Evolutionary conservation across 1,140 invertebrate genomes (phyloP), one percentile per base, ranked within the genome.

Genomic region (Magallana angulata): DNA sequence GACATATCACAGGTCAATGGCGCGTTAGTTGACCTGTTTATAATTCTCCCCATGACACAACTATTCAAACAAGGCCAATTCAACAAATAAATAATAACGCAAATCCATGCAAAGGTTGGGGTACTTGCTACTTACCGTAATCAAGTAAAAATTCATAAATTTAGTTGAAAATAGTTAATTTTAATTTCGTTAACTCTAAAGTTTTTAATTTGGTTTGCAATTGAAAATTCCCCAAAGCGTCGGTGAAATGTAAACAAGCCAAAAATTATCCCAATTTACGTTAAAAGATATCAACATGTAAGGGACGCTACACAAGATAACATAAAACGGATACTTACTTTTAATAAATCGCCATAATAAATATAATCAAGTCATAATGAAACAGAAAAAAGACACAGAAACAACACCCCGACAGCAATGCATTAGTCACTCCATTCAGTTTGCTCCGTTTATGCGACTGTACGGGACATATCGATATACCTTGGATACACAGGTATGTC

Each of bases 401-500:
- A 30, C 64, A 71, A 76, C 68, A 76, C 68, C 68, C 68, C 8
- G 36, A 76, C 68, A 76, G 68, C 68, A 76, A 36, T 76, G 68
- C 68, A 76, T 76, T 76, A 76, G 68, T 48, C 36, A 48, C 36
- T 76, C 30, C 24, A 76, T 76, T 76, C 68, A 76, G 68, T 8
- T 18, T 24, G 2, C 68, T 76, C 36, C 36, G 18, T 64, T 64
- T 64, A 76, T 76, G 12, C 9, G 9, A 76, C 24, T 76, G 36
- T 36, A 48, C 24, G 12, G 7, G 24, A 30, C 18, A 76, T 76
- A 76, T 76, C 68, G 14, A 11, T 11, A 18, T 11, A 11, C 7
- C 68, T 12, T 18, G 24, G 68, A 76, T 24, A 76, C 68, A 76
- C 24, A 76, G 68, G 68, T 76, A 76, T 76, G 18, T 76, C 68